phyloP scores from a whole-genome alignment of 2,797 vertebrate genomes.

The Sciaenops ocellatus region DNA sequence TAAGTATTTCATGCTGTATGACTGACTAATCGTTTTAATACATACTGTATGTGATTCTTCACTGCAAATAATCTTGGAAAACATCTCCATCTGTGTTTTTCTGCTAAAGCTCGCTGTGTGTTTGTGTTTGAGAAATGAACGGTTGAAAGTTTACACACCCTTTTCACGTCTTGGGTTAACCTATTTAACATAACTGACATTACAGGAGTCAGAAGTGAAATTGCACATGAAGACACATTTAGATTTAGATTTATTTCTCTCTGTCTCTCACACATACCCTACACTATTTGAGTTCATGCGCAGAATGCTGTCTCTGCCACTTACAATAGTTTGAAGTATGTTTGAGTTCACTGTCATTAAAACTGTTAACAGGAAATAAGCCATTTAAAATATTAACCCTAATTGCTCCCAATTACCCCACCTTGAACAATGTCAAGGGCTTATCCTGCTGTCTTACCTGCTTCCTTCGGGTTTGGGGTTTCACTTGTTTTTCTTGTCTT shows the following conservation, averaged over 20 bases:
- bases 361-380: slow-evolving; percentile 54
- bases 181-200: slow-evolving; percentile 21
- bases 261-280: not conserved
- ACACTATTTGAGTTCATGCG: not conserved
- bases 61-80: not conserved
- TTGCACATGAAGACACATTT: slow-evolving; percentile 24
- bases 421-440: slow-evolving; percentile 37
- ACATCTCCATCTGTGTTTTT: not conserved
- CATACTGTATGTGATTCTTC: not conserved
- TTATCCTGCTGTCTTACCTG: slow-evolving; percentile 10
- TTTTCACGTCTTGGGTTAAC: slow-evolving; percentile 18
- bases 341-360: slow-evolving; percentile 42
- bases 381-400: slow-evolving; percentile 52
- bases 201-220: slow-evolving; percentile 26
- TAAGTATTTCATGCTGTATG: too few relatives aligned
- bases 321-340: slow-evolving; percentile 22
- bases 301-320: slow-evolving; percentile 20
- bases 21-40: too few relatives aligned
- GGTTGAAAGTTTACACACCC: not conserved
- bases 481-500: slow-evolving; percentile 15
- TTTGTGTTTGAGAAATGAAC: slow-evolving; percentile 10
- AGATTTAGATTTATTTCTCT: not conserved
- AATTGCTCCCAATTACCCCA: slow-evolving; percentile 50
- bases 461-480: slow-evolving; percentile 8
- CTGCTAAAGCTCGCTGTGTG: not conserved